Conservation (phyloP, 2,888 invertebrate species). For the Drosophila kambysellisi region DNA sequence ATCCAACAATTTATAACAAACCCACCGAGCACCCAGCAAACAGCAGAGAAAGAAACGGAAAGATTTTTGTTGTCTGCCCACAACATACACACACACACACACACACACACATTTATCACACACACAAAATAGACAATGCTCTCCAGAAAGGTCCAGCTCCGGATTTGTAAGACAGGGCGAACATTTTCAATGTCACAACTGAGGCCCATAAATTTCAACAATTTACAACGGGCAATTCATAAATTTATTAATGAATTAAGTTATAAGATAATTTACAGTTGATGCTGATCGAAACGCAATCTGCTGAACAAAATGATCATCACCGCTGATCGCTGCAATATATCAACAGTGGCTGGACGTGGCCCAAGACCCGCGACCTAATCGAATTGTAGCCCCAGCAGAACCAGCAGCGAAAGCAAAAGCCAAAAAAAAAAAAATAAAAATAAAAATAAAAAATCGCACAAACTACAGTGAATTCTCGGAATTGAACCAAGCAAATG, state of each 20-base stretch:
- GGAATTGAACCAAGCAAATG: slow-evolving; percentile 60
- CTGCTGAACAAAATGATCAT: slow-evolving; percentile 77
- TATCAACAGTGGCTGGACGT: slow-evolving; percentile 70
- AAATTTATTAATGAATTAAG: slow-evolving; percentile 85
- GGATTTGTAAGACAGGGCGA: slow-evolving; percentile 13
- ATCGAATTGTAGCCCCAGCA: slow-evolving; percentile 64
- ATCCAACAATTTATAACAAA: slow-evolving; percentile 48
- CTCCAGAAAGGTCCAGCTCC: slow-evolving; percentile 6
- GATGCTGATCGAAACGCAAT: slow-evolving; percentile 72
- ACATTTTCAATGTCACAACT: slow-evolving; percentile 59
- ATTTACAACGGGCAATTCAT: slow-evolving; percentile 83
- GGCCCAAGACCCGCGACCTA: slow-evolving; percentile 56
- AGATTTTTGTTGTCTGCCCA: slow-evolving; percentile 46
- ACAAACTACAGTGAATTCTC: slow-evolving; percentile 53
- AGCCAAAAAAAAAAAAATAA: slow-evolving; percentile 22
- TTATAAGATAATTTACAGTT: slow-evolving; percentile 83
- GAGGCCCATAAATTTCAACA: slow-evolving; percentile 78
- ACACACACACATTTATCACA: slow-evolving; percentile 51
- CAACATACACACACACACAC: slow-evolving; percentile 27
- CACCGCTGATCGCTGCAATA: slow-evolving; percentile 80
- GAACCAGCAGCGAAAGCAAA: slow-evolving; percentile 20
- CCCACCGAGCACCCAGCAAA: slow-evolving; percentile 19
- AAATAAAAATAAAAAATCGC: slow-evolving; percentile 14
- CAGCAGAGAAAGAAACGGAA: slow-evolving; percentile 14
- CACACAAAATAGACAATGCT: slow-evolving; percentile 54